These are phyloP conservation scores for Limanda limanda DNA, from an alignment of 2,113 vertebrate species.

Conservation along the genomic window DNA sequence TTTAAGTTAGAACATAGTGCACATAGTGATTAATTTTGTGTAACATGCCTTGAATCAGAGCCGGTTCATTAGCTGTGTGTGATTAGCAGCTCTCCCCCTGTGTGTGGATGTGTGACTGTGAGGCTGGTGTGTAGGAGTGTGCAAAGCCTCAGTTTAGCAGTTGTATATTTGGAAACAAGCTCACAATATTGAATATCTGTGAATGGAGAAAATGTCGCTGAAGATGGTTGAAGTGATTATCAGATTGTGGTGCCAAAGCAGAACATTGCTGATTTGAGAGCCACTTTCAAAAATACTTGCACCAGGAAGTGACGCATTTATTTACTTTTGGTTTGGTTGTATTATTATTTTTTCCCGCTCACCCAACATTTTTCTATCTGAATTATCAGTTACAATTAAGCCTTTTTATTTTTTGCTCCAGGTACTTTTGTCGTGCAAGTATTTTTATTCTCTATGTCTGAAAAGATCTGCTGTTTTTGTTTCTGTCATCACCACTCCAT, in stretches of 20 bases:
- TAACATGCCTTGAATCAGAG: constrained; percentile 74
- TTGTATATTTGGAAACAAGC: constrained; percentile 49
- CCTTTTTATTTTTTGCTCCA: constrained; percentile 19
- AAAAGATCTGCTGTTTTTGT: constrained; percentile 76
- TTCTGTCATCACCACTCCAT: constrained; percentile 62
- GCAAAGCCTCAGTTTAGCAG: constrained; percentile 58
- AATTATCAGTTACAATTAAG: not conserved
- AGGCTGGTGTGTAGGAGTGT: constrained; percentile 60
- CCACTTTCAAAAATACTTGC: constrained; percentile 52
- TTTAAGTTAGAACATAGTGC: not conserved
- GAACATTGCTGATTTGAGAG: constrained; percentile 44
- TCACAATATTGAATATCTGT: constrained; percentile 36
- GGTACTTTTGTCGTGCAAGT: constrained; percentile 36
- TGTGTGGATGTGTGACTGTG: constrained; percentile 30
- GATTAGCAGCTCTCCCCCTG: constrained; percentile 9
- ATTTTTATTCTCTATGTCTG: constrained; percentile 51
- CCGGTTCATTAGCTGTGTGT: constrained; percentile 51
- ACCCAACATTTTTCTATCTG: not conserved
- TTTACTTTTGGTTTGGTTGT: constrained; percentile 3
- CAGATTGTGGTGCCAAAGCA: constrained; percentile 39
- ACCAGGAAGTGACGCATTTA: constrained; percentile 17
- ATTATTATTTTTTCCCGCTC: constrained; percentile 19
- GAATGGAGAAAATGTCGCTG: constrained; percentile 32
- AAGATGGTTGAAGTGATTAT: constrained; percentile 26
- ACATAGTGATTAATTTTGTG: not conserved